Conservation (phyloP, 2,113 vertebrate species). For the Piaya cayana region DNA sequence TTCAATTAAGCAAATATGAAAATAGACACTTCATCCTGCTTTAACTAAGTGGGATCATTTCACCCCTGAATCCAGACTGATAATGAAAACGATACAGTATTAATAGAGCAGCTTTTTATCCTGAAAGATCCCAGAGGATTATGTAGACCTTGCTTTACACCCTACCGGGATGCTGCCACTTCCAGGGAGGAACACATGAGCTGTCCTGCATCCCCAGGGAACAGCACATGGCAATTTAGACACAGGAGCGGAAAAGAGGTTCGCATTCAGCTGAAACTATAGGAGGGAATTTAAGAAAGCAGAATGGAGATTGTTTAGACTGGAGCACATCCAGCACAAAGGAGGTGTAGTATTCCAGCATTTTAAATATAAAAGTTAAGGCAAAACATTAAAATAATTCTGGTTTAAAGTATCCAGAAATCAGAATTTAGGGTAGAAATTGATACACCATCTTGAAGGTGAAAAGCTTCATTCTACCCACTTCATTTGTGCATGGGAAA, state of each 20-base stretch:
- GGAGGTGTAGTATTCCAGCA: neutral
- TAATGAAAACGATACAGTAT: slow-evolving; percentile 40
- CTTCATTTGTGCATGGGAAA: neutral
- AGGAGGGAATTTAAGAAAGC: neutral
- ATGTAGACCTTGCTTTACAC: neutral
- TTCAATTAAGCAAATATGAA: slow-evolving; percentile 73
- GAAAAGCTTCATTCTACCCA: neutral
- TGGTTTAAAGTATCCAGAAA: neutral
- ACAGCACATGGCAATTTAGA: neutral
- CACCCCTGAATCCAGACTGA: slow-evolving; percentile 40
- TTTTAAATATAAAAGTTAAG: neutral
- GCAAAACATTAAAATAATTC: neutral
- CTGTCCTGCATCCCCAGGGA: neutral
- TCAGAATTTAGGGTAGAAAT: neutral
- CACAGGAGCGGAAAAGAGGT: neutral
- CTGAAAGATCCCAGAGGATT: slow-evolving; percentile 36
- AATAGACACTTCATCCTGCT: slow-evolving; percentile 67
- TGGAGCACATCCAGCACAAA: slow-evolving; percentile 39
- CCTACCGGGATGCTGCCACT: neutral
- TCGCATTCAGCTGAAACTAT: neutral
- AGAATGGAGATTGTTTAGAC: slow-evolving; percentile 25
- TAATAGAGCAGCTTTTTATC: slow-evolving; percentile 53
- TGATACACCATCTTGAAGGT: rapidly evolving
- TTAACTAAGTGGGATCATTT: slow-evolving; percentile 57
- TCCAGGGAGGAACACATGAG: neutral